Evolutionary conservation across 2,113 vertebrate species (phyloP), one percentile per base, ranked within the genome.

Genomic region (Myotis yumanensis): DNA sequence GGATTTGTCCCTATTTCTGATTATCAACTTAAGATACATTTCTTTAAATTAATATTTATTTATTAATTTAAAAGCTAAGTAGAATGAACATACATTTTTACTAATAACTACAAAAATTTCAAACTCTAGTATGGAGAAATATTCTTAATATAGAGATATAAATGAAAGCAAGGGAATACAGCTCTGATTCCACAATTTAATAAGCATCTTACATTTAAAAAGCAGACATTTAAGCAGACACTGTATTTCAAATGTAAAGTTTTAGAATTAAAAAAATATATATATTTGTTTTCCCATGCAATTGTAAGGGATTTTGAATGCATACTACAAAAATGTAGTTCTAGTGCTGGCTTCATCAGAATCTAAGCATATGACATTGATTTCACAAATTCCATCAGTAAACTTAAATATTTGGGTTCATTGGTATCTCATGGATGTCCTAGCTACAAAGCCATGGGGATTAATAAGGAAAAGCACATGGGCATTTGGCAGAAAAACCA

Each of bases 41-140:
- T 90, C 35, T 86, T 94, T 87, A 86, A 73, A 71, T 80, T n/a
- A 35, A 79, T 22, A 79, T 32, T 7, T 69, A 62, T n/a, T 68
- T 90, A 72, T 89, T 92, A 64, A 89, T 83, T 92, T 75, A 51
- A 80, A 30, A 84, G 69, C 32, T n/a, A 80, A 94, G 77, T 43
- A 80, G 51, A 88, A 51, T 32, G 30, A 90, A 59, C 7, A 71
- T 30, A n/a, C 16, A 69, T 73, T 84, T 88, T 66, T 90, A 52
- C 80, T 77, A 88, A 12, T 59, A 94, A 69, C 51, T 43, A 71
- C 10, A 72, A 94, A 81, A n/a, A 18, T 8, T 66, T 94, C 15
- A 82, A 75, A 76, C 11, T 69, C 87, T 52, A 52, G 5, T 30
- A 69, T 30, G 51, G 82, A 85, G 88, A 85, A 86, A 79, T n/a